These are phyloP conservation scores for Pandion haliaetus DNA, from an alignment of 2,113 vertebrate genomes.

Conservation along the genomic window DNA sequence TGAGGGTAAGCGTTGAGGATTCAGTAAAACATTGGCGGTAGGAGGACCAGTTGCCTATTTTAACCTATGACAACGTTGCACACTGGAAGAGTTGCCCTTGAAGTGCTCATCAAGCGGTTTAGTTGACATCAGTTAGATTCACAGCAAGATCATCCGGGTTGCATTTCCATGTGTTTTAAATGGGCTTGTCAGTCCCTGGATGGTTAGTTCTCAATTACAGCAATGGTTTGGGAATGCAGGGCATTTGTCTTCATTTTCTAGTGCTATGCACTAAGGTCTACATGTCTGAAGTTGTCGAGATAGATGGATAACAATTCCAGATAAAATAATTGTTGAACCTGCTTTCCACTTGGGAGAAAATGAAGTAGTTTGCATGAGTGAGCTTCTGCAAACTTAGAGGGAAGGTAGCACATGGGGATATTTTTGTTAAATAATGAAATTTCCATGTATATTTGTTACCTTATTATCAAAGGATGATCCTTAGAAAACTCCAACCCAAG, in stretches of 20 bases:
- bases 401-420: neutral
- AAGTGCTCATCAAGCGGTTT: neutral
- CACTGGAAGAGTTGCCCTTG: neutral
- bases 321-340: neutral
- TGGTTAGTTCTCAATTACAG: neutral
- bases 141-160: neutral
- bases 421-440: neutral
- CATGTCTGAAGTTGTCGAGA: neutral
- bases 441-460: neutral
- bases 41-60: neutral
- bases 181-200: neutral
- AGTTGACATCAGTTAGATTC: neutral
- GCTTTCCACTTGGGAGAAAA: neutral
- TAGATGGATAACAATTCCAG: neutral
- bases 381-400: neutral
- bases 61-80: neutral
- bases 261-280: neutral
- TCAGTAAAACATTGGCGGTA: neutral
- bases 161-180: neutral
- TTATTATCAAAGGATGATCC: neutral
- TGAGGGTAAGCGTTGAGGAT: accelerated
- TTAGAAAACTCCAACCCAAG: neutral
- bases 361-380: neutral
- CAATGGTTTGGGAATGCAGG: neutral
- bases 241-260: neutral